Percentiles rank a stretch among this genome's conserved stretches.
These are phyloP conservation scores for Labeo calbasu DNA, from an alignment of 2,797 vertebrate genomes.

Conservation along the genomic window DNA sequence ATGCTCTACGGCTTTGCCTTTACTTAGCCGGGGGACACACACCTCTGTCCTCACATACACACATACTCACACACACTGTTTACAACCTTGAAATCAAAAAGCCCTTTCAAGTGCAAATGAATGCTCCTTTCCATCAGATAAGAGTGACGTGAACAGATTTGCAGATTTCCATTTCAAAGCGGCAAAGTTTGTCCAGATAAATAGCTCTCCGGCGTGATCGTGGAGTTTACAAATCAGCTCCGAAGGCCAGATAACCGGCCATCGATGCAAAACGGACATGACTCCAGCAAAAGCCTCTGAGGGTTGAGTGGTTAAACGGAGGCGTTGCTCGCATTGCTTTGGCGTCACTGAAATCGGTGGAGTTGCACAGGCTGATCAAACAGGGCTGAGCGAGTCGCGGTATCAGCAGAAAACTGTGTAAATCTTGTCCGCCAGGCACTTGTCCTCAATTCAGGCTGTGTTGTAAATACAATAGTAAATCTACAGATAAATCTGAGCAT, in stretches of 20 bases:
- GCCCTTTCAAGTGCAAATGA: slow-evolving; percentile 51
- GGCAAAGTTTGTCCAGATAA: slow-evolving; percentile 44
- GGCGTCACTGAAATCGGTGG: background rate
- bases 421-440: slow-evolving; percentile 25
- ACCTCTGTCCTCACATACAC: background rate
- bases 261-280: slow-evolving; percentile 9
- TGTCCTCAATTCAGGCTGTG: slow-evolving; percentile 33
- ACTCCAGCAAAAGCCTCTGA: background rate
- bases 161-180: slow-evolving; percentile 55
- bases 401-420: slow-evolving; percentile 38
- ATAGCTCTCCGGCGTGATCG: slow-evolving; percentile 19
- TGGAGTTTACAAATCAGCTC: slow-evolving; percentile 42
- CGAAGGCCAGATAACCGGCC: slow-evolving; percentile 21
- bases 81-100: slow-evolving; percentile 44
- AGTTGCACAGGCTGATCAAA: background rate
- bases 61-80: slow-evolving; percentile 23
- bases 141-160: slow-evolving; percentile 46
- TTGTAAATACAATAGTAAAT: slow-evolving; percentile 45
- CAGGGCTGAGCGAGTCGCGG: background rate
- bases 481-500: slow-evolving; percentile 35
- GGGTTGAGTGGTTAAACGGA: slow-evolving; percentile 8
- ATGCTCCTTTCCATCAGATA: slow-evolving; percentile 50
- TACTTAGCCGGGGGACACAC: background rate
- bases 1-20: background rate
- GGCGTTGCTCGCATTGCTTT: background rate